A percentile compares a stretch with the other conserved stretches of the same genome.
Conservation (phyloP, 2,113 vertebrate species). For the Alosa alosa region DNA sequence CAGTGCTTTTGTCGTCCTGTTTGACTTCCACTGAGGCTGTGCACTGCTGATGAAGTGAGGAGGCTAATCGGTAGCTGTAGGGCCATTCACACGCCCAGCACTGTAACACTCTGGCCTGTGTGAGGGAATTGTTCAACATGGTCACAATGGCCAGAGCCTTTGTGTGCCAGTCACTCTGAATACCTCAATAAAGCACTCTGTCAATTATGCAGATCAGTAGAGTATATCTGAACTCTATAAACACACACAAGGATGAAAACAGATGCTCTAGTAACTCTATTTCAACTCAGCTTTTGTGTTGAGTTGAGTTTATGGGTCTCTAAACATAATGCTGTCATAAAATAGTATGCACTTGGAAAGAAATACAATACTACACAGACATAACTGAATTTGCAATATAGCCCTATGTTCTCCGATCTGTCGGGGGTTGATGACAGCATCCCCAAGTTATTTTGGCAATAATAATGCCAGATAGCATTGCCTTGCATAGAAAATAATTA, state of each 20-base stretch:
- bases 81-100: constrained; percentile 59
- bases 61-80: constrained; percentile 64
- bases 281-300: background rate
- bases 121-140: background rate
- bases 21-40: constrained; percentile 53
- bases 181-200: constrained; percentile 56
- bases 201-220: constrained; percentile 56
- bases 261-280: background rate
- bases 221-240: constrained; percentile 43
- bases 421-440: constrained; percentile 9
- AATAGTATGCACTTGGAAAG: background rate
- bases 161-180: constrained; percentile 29
- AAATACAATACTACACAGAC: background rate
- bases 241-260: background rate
- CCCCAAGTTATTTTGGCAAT: constrained; percentile 7
- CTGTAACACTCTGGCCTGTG: constrained; percentile 57
- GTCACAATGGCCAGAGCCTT: constrained; percentile 4
- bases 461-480: background rate
- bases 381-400: constrained; percentile 10
- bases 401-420: background rate
- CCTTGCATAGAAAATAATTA: constrained; percentile 1
- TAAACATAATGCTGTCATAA: constrained; percentile 5
- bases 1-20: constrained; percentile 60
- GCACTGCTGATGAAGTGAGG: constrained; percentile 67
- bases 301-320: constrained; percentile 11